These are phyloP conservation scores for Brachyptera risi DNA, from an alignment of 2,888 invertebrate species.

Conservation along the genomic window DNA sequence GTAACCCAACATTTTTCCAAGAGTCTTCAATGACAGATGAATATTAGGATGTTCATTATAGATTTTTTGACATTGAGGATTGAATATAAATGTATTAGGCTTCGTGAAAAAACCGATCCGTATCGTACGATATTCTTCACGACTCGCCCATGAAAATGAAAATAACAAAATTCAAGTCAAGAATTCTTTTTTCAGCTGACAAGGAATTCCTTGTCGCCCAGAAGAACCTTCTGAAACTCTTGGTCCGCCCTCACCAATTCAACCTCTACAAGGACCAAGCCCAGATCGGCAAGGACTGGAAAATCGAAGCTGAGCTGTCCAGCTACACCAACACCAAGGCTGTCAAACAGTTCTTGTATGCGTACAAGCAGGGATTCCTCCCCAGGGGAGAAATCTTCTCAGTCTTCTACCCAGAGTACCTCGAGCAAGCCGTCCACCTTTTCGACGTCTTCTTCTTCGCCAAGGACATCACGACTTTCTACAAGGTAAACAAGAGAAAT, in stretches of 20 bases:
- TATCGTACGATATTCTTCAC: no score
- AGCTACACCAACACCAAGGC: constrained; percentile 44
- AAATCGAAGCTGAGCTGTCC: constrained; percentile 45
- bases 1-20: no score
- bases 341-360: constrained; percentile 34
- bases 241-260: constrained; percentile 47
- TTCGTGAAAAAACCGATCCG: no score
- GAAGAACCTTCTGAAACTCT: constrained; percentile 47
- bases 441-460: constrained; percentile 57
- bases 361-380: constrained; percentile 45
- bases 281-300: constrained; percentile 44
- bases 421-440: constrained; percentile 48
- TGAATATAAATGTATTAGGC: no score
- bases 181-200: not conserved
- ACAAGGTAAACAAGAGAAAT: constrained; percentile 40
- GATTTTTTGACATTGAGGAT: no score
- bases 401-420: constrained; percentile 42
- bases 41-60: no score
- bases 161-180: no score
- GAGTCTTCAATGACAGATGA: no score
- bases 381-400: constrained; percentile 52
- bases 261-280: constrained; percentile 44
- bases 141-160: no score
- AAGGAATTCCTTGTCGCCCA: constrained; percentile 43
- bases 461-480: constrained; percentile 58